These are phyloP conservation scores for Falco naumanni DNA, from an alignment of 2,797 vertebrate species.

Conservation along the genomic window DNA sequence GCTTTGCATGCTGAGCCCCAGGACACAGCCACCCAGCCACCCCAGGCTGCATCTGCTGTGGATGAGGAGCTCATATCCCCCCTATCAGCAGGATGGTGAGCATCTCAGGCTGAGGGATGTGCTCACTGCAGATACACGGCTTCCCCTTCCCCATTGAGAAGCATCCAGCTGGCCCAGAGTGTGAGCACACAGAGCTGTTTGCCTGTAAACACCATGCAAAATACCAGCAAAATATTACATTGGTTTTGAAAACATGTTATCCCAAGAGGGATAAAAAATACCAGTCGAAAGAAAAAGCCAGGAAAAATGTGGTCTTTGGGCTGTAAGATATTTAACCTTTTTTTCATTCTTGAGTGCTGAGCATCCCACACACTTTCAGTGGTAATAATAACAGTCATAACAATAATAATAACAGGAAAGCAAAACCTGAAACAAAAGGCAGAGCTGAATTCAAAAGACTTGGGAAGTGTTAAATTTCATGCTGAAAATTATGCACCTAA, in stretches of 20 bases:
- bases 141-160: not conserved
- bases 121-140: not conserved
- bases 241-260: not conserved
- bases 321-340: not conserved
- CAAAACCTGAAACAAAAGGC: not conserved
- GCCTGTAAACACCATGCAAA: not conserved
- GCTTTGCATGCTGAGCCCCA: not conserved
- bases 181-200: not conserved
- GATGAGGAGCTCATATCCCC: accelerated
- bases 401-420: not conserved
- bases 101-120: not conserved
- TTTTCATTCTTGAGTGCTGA: not conserved
- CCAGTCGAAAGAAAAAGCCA: not conserved
- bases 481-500: not conserved
- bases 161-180: not conserved
- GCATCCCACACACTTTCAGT: not conserved
- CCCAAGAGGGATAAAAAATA: not conserved
- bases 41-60: not conserved
- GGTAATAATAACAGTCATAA: not conserved
- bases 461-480: not conserved
- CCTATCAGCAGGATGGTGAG: not conserved
- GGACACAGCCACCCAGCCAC: accelerated
- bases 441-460: not conserved
- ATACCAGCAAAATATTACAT: not conserved
- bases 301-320: not conserved